Conservation (phyloP, 2,797 vertebrate genomes). For the Megalops cyprinoides region DNA sequence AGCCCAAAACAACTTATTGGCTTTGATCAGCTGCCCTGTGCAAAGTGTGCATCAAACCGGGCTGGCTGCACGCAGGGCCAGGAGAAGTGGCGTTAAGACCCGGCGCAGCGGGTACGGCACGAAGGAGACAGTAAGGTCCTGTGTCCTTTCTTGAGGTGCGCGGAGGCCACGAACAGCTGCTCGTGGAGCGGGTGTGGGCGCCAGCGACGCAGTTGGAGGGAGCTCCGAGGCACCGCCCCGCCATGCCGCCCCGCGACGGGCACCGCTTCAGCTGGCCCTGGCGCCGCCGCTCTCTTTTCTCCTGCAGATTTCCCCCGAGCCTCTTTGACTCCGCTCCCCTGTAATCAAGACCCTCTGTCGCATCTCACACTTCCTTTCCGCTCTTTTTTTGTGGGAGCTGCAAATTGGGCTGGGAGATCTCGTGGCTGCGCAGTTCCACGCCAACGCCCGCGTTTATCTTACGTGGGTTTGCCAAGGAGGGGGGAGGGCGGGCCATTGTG, state of each 20-base stretch:
- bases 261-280: conserved; percentile 25
- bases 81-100: neutral
- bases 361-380: conserved; percentile 25
- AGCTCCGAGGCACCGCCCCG: too few species aligned
- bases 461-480: neutral
- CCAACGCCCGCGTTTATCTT: neutral
- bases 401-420: conserved; percentile 18
- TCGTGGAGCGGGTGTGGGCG: conserved; percentile 46
- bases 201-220: conserved; percentile 37
- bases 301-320: conserved; percentile 42
- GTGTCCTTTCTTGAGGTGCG: conserved; percentile 61
- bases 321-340: conserved; percentile 46
- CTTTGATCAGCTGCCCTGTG: neutral
- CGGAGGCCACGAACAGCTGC: conserved; percentile 65
- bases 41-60: too few species aligned
- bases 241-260: too few species aligned
- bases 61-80: neutral
- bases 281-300: conserved; percentile 11
- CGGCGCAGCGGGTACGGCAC: conserved; percentile 26
- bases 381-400: conserved; percentile 13
- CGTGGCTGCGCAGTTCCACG: neutral
- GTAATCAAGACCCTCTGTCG: conserved; percentile 58
- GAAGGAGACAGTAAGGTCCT: conserved; percentile 55
- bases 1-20: neutral
- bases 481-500: neutral